Evolutionary conservation across 2,888 invertebrate species (phyloP).

Genomic region (Agrochola macilenta): DNA sequence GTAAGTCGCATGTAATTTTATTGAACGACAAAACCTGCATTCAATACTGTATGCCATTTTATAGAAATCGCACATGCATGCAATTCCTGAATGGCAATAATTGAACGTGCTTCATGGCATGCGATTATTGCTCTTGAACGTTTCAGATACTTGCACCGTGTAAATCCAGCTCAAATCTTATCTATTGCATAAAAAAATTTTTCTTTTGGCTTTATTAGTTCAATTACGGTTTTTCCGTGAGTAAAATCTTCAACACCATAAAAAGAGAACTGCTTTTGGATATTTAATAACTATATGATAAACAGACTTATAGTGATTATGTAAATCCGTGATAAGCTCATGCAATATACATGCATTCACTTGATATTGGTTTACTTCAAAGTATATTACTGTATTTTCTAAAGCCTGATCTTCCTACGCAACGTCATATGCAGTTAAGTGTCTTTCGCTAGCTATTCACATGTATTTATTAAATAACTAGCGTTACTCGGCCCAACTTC

Average conservation of each 20-base stretch:
- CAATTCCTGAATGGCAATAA: too few species aligned
- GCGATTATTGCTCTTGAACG: too few species aligned
- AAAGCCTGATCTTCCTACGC: background rate
- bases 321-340: background rate
- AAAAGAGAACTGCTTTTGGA: conserved; percentile 1
- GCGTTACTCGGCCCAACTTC: too few species aligned
- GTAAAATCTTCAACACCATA: background rate
- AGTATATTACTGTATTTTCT: background rate
- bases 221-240: background rate
- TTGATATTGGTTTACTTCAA: background rate
- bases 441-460: background rate
- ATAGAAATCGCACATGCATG: too few species aligned
- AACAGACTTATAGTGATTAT: background rate
- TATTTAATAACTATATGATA: background rate
- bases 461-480: background rate
- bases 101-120: too few species aligned
- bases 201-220: too few species aligned
- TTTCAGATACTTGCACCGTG: too few species aligned
- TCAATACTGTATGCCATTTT: too few species aligned
- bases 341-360: background rate
- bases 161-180: too few species aligned
- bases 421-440: background rate
- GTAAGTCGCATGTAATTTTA: too few species aligned
- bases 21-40: too few species aligned
- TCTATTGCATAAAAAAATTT: too few species aligned